A percentile compares a stretch with the other conserved stretches of the same genome.
These are phyloP conservation scores for Smutsia gigantea DNA, from an alignment of 2,797 vertebrate species.

Conservation along the genomic window DNA sequence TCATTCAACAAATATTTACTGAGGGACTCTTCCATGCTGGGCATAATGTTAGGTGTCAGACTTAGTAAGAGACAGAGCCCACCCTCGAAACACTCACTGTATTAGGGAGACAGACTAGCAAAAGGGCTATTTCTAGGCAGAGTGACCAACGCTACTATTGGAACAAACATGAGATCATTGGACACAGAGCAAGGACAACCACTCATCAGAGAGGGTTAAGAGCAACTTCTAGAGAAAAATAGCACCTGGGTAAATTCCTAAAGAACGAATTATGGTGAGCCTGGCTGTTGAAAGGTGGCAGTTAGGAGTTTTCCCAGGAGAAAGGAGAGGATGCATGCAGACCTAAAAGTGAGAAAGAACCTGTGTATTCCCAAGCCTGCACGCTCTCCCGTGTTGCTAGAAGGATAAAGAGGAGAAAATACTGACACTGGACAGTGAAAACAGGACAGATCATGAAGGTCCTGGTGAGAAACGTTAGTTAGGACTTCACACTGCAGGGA, in stretches of 20 bases:
- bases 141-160: neutral
- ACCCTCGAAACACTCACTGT: neutral
- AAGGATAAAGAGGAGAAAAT: neutral
- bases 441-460: neutral
- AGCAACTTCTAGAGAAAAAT: neutral
- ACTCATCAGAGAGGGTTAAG: neutral
- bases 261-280: neutral
- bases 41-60: neutral
- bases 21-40: neutral
- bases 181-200: neutral
- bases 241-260: neutral
- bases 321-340: neutral
- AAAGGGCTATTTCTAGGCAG: conserved; percentile 17
- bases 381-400: neutral
- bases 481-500: neutral
- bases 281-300: neutral
- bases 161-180: neutral
- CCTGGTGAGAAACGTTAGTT: neutral
- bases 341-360: neutral
- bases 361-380: neutral
- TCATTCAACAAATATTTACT: neutral
- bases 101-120: neutral
- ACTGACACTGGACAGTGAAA: neutral
- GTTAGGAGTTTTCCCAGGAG: neutral
- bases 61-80: neutral